These are phyloP conservation scores for Eudyptes chrysolophus DNA, from an alignment of 2,113 vertebrate species.

Conservation along the genomic window DNA sequence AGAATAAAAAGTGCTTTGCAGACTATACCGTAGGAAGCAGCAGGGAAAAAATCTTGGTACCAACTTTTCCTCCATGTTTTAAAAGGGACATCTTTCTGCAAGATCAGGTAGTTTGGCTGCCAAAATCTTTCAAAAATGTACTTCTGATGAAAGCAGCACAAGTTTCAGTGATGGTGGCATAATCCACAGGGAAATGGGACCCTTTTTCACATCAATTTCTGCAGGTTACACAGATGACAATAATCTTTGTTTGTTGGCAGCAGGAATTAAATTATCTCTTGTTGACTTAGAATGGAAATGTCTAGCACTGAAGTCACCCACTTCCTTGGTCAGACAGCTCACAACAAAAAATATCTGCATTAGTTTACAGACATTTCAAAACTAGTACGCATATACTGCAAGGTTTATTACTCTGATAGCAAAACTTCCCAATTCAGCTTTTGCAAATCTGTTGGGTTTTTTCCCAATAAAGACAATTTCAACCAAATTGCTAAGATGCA, in stretches of 20 bases:
- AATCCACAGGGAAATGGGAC: neutral
- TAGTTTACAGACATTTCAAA: neutral
- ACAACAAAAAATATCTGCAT: neutral
- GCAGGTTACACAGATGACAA: neutral
- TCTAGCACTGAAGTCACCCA: neutral
- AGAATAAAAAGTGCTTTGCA: neutral
- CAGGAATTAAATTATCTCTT: neutral
- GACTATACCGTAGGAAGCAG: neutral
- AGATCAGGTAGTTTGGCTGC: neutral
- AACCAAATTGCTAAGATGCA: neutral
- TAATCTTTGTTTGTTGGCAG: neutral
- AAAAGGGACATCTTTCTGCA: neutral
- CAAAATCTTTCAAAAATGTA: neutral
- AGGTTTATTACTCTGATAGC: neutral
- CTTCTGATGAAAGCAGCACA: neutral
- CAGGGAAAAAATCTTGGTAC: neutral
- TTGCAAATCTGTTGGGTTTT: neutral
- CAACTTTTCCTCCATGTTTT: neutral
- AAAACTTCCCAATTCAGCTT: neutral
- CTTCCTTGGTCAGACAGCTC: neutral
- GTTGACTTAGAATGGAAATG: neutral
- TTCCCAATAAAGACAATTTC: neutral
- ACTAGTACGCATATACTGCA: neutral
- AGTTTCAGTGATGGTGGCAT: neutral
- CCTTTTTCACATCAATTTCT: neutral